Evolutionary conservation across 30 jellyfish, hydroid and myxozoan genomes (phyloP), one percentile per base, ranked within the genome.

Genomic region (Aurelia aurita complex sp. Pacific): DNA sequence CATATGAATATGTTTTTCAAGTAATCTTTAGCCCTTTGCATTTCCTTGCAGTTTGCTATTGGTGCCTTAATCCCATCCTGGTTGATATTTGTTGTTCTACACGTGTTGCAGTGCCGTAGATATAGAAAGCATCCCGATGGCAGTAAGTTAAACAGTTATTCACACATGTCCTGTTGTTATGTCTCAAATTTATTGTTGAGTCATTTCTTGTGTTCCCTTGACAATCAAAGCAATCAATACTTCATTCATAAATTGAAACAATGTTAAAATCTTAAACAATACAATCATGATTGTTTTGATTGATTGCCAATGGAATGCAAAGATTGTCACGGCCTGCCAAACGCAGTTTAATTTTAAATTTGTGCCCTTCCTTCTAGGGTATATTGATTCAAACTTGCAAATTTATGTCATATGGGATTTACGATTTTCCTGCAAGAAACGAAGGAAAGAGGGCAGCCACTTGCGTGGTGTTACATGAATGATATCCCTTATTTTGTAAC

Each of bases 91-190:
- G 40, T 77, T 60, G 79, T 77, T 16, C 87, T 77, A 35, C 87
- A 77, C 52, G 19, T 77, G 42, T 46, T 77, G 68, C 87, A 77
- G 59, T 77, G 87, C 50, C 74, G 87, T 46, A 63, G 77, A 46
- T 77, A 16, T 43, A 77, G 77, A 52, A 77, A 77, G 18, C 77
- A 78, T 32, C n/a, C 87, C 17, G 85, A 76, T 76, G 85, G 66
- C 62, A 76, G 87, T 77, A 77, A 23, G 67, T 9, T 16, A 36
- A 11, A 9, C 8, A 15, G 10, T 35, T 15, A 7, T n/a, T 11
- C 67, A 40, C 23, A 43, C 67, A 18, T 11, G 1, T 3, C n/a
- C 46, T 55, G 5, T 43, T 0, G 29, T 23, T 23, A 23, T 23
- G 29, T 23, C 29, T 23, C 29, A 23, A 23, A 23, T 23, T 0